Conservation (phyloP, 2,797 vertebrate genomes). For the Alosa sapidissima region DNA sequence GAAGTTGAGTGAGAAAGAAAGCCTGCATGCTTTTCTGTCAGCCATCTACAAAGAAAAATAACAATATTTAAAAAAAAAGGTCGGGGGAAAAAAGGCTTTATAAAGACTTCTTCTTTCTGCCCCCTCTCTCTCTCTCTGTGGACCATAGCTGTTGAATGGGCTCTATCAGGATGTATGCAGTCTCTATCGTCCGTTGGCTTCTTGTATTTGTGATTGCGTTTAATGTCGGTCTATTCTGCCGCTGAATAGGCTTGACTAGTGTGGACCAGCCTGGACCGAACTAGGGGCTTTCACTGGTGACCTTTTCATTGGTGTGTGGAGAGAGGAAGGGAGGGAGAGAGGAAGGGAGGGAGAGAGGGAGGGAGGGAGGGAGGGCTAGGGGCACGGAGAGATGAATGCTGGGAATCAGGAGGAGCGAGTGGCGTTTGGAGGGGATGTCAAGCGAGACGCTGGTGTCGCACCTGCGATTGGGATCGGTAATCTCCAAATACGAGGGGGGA, state of each 20-base stretch:
- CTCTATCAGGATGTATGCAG: neutral
- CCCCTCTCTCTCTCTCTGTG: neutral
- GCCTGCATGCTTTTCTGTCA: no score
- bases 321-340: neutral
- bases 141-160: neutral
- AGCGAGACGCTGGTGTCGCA: slow-evolving; percentile 28
- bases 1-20: neutral
- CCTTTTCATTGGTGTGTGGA: slow-evolving; percentile 8
- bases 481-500: slow-evolving; percentile 33
- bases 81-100: neutral
- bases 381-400: neutral
- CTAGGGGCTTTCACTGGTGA: neutral
- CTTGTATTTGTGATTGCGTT: neutral
- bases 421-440: neutral
- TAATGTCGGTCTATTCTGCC: neutral
- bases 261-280: neutral
- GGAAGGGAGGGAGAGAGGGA: neutral
- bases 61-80: no score
- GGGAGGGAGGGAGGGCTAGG: neutral
- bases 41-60: no score
- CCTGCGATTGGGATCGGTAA: slow-evolving; percentile 42
- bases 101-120: neutral
- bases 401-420: neutral
- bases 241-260: neutral
- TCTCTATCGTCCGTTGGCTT: neutral